A percentile compares a stretch with the other conserved stretches of the same genome.
Evolutionary conservation across 2,888 invertebrate species (phyloP).

Genomic region (Mimumesa dahlbomi): DNA sequence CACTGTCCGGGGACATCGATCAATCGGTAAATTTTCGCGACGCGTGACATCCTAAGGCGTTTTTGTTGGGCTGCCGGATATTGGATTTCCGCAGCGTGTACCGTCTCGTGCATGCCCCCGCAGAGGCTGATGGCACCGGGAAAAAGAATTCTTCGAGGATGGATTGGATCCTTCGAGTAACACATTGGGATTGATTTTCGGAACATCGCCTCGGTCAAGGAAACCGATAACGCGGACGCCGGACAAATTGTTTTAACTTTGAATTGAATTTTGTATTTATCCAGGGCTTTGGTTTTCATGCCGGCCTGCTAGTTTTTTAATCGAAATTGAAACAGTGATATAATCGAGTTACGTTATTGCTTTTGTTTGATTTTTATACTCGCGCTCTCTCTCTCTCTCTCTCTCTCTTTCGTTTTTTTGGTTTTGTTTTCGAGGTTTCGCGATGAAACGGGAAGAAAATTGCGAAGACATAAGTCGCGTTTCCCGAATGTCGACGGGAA

Average conservation of each 20-base stretch:
- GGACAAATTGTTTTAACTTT: constrained; percentile 46
- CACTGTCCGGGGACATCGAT: constrained; percentile 46
- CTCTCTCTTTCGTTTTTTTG: no score
- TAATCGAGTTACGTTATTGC: no score
- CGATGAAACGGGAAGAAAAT: background rate
- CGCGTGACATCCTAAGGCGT: constrained; percentile 51
- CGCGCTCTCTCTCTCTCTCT: no score
- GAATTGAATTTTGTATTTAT: constrained; percentile 33
- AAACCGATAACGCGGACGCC: constrained; percentile 16
- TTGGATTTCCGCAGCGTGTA: constrained; percentile 58
- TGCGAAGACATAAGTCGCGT: background rate
- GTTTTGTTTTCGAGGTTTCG: no score
- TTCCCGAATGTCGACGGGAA: constrained; percentile 2
- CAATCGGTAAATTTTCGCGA: constrained; percentile 53
- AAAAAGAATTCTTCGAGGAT: constrained; percentile 55
- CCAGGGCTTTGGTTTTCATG: background rate
- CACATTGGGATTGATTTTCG: constrained; percentile 57
- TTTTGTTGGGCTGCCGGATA: constrained; percentile 58
- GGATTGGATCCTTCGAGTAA: constrained; percentile 58
- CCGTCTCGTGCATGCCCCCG: constrained; percentile 45
- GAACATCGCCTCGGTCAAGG: constrained; percentile 35
- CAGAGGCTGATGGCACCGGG: constrained; percentile 42
- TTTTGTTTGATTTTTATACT: no score
- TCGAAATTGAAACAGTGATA: background rate
- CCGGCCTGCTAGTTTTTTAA: background rate